A percentile compares a stretch with the other conserved stretches of the same genome.
Conservation (phyloP, 2,797 vertebrate genomes). For the Hydrolagus colliei region DNA sequence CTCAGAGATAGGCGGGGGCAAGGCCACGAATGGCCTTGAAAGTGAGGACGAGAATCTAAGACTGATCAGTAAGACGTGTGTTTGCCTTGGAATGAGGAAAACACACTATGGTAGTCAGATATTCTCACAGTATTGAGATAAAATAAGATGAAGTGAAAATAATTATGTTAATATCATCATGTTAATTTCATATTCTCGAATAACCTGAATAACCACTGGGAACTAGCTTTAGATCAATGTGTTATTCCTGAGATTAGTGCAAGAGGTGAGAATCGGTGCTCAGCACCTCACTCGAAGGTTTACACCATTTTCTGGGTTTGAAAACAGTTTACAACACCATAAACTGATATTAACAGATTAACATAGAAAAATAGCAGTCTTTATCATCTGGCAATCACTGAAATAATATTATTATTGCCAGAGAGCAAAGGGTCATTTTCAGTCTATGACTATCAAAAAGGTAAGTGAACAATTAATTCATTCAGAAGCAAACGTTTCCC, state of each 20-base stretch:
- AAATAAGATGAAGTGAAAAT: too few relatives aligned
- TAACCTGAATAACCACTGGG: too few relatives aligned
- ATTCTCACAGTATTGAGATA: too few relatives aligned
- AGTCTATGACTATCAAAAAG: slow-evolving; percentile 20
- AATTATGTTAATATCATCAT: too few relatives aligned
- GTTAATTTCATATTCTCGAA: too few relatives aligned
- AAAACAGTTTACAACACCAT: slow-evolving; percentile 17
- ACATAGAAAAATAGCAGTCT: background rate
- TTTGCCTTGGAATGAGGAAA: too few relatives aligned
- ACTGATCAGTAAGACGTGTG: too few relatives aligned
- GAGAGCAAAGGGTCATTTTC: background rate
- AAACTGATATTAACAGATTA: background rate
- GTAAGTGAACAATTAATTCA: slow-evolving; percentile 15
- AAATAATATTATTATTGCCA: background rate
- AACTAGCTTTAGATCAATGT: background rate
- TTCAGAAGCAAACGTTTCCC: background rate
- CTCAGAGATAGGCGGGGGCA: too few relatives aligned
- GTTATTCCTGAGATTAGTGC: background rate
- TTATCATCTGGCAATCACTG: background rate
- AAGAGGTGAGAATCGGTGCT: background rate
- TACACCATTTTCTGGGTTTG: slow-evolving; percentile 10
- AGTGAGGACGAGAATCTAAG: too few relatives aligned
- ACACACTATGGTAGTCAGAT: too few relatives aligned
- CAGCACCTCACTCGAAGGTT: background rate
- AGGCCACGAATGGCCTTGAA: too few relatives aligned